phyloP scores from a whole-genome alignment of 2,797 vertebrate genomes.

The Triplophysa bombifrons region DNA sequence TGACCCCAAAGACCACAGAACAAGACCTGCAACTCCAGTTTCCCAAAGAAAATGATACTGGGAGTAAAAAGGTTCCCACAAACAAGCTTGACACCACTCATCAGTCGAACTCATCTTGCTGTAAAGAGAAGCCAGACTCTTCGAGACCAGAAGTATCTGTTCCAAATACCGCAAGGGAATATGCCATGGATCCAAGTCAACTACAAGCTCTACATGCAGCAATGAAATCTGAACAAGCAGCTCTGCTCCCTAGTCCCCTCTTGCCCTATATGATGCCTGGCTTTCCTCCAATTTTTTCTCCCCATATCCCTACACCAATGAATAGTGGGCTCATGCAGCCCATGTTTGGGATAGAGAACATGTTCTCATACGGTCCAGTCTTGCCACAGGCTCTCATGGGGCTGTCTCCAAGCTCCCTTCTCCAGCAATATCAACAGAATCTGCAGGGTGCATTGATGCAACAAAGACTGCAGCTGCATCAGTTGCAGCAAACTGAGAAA shows the following conservation, averaged over 20 bases:
- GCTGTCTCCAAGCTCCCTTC: constrained; percentile 82
- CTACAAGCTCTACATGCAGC: constrained; percentile 86
- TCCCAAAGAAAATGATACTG: constrained; percentile 86
- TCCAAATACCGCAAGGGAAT: constrained; percentile 79
- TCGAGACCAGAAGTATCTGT: constrained; percentile 71
- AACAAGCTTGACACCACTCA: constrained; percentile 63
- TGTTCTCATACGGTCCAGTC: constrained; percentile 86
- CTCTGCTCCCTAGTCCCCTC: constrained; percentile 84
- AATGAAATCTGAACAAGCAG: constrained; percentile 80
- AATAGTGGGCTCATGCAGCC: constrained; percentile 88
- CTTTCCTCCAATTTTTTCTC: constrained; percentile 84
- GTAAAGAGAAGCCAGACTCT: constrained; percentile 82
- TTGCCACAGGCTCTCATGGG: constrained; percentile 87
- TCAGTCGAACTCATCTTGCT: constrained; percentile 64
- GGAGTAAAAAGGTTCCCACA: constrained; percentile 80
- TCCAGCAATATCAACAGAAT: constrained; percentile 93
- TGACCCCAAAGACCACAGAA: constrained; percentile 74
- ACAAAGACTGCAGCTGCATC: constrained; percentile 68
- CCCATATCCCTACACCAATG: constrained; percentile 83
- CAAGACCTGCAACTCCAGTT: constrained; percentile 63
- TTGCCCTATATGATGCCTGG: constrained; percentile 87
- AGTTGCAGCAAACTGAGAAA: constrained; percentile 62
- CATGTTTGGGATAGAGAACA: constrained; percentile 88
- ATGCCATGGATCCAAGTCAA: constrained; percentile 79
- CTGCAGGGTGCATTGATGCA: constrained; percentile 84